These are phyloP conservation scores for Ceratosolen solmsi DNA, from an alignment of 1,140 invertebrate species.

Conservation along the genomic window DNA sequence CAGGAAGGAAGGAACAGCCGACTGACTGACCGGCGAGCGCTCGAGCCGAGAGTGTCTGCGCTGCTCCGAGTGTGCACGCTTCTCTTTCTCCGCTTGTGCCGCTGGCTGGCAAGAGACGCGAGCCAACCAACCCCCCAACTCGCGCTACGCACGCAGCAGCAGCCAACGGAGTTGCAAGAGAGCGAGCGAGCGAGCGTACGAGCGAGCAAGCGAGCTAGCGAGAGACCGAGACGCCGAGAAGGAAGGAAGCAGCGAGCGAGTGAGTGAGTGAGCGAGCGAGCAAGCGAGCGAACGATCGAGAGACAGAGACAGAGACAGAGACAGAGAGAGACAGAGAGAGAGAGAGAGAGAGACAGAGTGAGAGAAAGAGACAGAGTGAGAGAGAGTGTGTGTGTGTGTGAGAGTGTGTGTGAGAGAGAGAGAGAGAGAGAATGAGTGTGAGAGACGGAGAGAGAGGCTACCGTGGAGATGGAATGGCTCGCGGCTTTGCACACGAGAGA, in stretches of 20 bases:
- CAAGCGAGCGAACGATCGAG: neutral
- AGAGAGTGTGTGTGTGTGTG: neutral
- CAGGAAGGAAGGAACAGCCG: conserved; percentile 28
- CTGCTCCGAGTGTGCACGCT: conserved; percentile 5
- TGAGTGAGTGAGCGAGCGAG: neutral
- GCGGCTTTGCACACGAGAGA: conserved; percentile 14
- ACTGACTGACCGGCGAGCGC: conserved; percentile 20
- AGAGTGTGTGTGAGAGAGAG: neutral
- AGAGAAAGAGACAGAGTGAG: neutral
- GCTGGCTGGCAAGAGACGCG: conserved; percentile 12
- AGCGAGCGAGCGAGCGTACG: neutral
- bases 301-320: neutral
- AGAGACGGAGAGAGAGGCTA: conserved; percentile 18
- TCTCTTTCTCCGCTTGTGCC: conserved; percentile 31
- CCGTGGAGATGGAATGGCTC: conserved; percentile 22
- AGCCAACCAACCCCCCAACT: conserved; percentile 20
- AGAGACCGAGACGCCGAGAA: neutral
- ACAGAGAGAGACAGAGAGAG: neutral
- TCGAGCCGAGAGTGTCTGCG: conserved; percentile 16
- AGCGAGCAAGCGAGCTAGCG: neutral
- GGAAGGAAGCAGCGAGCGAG: neutral
- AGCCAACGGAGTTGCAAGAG: neutral
- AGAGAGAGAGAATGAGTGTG: neutral
- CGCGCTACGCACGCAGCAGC: conserved; percentile 12
- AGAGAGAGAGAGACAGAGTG: conserved; percentile 17